A percentile compares a stretch with the other conserved stretches of the same genome.
phyloP scores from a whole-genome alignment of 1,140 invertebrate genomes.

The Drosophila hydei region DNA sequence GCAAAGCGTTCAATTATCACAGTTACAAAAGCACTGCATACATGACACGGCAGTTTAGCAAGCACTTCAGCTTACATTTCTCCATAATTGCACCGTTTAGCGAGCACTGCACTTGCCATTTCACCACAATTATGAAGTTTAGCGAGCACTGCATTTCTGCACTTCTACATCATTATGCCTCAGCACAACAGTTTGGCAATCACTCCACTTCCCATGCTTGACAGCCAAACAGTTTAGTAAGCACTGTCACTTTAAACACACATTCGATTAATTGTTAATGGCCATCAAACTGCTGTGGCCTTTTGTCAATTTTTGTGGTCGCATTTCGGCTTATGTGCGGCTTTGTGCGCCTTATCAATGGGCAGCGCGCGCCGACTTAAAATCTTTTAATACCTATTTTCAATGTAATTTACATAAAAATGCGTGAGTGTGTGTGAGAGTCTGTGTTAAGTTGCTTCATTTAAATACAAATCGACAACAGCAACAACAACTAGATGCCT shows the following conservation, averaged over 20 bases:
- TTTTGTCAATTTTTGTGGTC: slow-evolving; percentile 1
- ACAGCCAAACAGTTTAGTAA: not conserved
- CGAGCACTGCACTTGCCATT: too few relatives aligned
- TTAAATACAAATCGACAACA: slow-evolving; percentile 60
- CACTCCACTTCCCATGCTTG: not conserved
- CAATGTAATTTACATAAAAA: slow-evolving; percentile 77
- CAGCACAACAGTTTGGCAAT: not conserved
- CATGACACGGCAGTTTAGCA: not conserved
- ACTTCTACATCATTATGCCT: too few relatives aligned
- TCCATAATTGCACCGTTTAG: too few relatives aligned
- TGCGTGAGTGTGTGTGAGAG: slow-evolving; percentile 37
- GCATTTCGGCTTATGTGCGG: slow-evolving; percentile 6
- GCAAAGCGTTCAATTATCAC: too few relatives aligned
- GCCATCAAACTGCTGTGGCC: slow-evolving; percentile 17
- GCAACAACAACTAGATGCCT: slow-evolving; percentile 49
- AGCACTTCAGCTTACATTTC: not conserved
- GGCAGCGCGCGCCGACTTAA: not conserved
- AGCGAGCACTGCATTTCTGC: not conserved
- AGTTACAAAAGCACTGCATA: not conserved
- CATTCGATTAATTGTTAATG: slow-evolving; percentile 22
- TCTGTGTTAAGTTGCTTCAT: slow-evolving; percentile 68
- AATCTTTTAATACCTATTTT: slow-evolving; percentile 56
- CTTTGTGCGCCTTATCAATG: slow-evolving; percentile 40
- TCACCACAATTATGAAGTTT: too few relatives aligned
- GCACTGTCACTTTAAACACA: not conserved